Conservation (phyloP, 2,888 invertebrate genomes). For the Cephus runcator region DNA sequence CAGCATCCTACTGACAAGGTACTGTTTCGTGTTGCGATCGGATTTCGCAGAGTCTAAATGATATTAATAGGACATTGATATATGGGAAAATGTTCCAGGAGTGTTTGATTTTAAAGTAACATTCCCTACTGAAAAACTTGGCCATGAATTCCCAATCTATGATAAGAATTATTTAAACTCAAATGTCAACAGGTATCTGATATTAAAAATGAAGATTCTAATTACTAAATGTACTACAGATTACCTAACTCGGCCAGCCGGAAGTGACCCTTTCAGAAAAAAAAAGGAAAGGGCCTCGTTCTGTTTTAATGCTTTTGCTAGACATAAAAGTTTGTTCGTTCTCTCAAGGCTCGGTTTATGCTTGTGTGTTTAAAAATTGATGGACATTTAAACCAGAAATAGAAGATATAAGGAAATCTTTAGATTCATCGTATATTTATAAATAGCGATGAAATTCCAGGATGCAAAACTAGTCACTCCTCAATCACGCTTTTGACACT, state of each 20-base stretch:
- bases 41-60: neutral
- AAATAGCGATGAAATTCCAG: neutral
- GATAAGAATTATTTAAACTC: neutral
- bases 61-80: neutral
- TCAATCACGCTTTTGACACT: neutral
- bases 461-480: neutral
- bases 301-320: neutral
- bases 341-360: neutral
- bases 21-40: neutral
- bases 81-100: neutral
- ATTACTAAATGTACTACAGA: neutral
- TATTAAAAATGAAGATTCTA: neutral
- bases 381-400: neutral
- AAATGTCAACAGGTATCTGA: neutral
- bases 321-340: neutral
- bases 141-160: neutral
- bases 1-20: neutral
- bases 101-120: neutral
- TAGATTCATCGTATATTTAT: neutral
- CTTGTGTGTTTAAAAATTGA: neutral
- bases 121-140: neutral
- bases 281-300: neutral
- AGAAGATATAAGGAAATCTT: neutral
- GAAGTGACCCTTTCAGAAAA: neutral
- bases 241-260: neutral